Evolutionary conservation across 2,888 invertebrate species (phyloP), one percentile per base, ranked within the genome.

Genomic region (Artemia sp.): DNA sequence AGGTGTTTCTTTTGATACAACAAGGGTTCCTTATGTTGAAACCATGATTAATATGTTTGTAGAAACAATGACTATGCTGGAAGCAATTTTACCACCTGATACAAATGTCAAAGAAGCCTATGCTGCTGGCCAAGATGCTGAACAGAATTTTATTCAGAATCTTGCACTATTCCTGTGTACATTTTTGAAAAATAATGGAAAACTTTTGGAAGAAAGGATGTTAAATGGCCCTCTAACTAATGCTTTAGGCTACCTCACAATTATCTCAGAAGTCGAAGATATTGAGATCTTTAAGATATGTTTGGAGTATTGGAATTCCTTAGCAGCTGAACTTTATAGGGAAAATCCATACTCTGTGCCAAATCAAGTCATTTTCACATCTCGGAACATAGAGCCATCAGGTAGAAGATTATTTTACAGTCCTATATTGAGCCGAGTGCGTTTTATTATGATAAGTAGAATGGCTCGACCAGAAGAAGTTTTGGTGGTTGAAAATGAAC

Each of bases 381-480:
- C 64, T 10, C 64, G 75, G n/a, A 76, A 24, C 50, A 51, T 64
- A 51, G 72, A 52, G 24, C 53, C 69, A 14, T 58, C 69, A 12
- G 67, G 51, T 14, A 52, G 89, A 69, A 83, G 88, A 75, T 83
- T 84, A 72, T 83, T 90, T 74, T 92, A 91, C 78, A 84, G 86
- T 71, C 86, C 87, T 76, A 87, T 91, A 68, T 80, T 92, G 71
- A 89, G 58, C 7, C 73, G 82, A 80, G 88, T 97, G 64, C 85
- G 97, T 66, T 90, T 90, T 76, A 94, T 95, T 67, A 97, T 99
- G 95, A 98, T 99, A 77, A 93, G 93, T 72, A 85, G 97, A 75
- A 99, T 99, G 98, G 98, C 97, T 19, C 97, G 96, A 79, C 98
- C 98, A 0, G 98, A 99, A 80, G 98, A 99, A 81, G 98, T 99